Percentiles rank a stretch among this genome's conserved stretches.
phyloP scores from a whole-genome alignment of 1,140 invertebrate genomes.

The Drosophila equinoxialis region DNA sequence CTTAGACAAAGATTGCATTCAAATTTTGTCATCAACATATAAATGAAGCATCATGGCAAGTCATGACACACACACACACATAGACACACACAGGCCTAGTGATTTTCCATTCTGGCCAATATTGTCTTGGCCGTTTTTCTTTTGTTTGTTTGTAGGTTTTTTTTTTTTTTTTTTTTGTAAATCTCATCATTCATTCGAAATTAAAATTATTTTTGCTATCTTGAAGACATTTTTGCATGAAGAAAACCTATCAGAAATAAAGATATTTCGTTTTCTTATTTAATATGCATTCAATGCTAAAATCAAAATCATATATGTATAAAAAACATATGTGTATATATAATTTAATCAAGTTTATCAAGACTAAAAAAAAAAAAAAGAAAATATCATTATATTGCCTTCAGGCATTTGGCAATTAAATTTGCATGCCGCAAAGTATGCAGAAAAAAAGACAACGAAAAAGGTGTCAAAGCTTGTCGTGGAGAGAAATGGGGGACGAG shows the following conservation, averaged over 20 bases:
- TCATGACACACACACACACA: constrained; percentile 20
- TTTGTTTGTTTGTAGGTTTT: not conserved
- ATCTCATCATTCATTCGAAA: constrained; percentile 52
- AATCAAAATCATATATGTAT: not conserved
- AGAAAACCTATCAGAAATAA: not conserved
- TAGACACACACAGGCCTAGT: constrained; percentile 9
- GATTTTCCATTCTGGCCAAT: not conserved
- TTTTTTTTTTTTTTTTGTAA: constrained; percentile 30
- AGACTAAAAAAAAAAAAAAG: not conserved
- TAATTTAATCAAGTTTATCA: constrained; percentile 71
- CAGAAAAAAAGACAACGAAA: constrained; percentile 45
- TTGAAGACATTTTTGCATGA: constrained; percentile 22
- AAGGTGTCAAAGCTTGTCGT: constrained; percentile 64
- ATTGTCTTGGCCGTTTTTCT: constrained; percentile 15
- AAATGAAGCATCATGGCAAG: constrained; percentile 56
- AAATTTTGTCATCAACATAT: constrained; percentile 80
- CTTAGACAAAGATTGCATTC: constrained; percentile 66
- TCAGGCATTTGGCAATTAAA: constrained; percentile 70
- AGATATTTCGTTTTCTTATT: constrained; percentile 22
- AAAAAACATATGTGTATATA: not conserved
- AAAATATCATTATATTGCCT: constrained; percentile 51
- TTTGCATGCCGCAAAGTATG: constrained; percentile 75
- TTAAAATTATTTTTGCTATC: constrained; percentile 36
- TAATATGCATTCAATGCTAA: constrained; percentile 42
- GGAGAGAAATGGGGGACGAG: not conserved